Conservation (phyloP, 2,113 vertebrate genomes). For the Himantopus leucocephalus region DNA sequence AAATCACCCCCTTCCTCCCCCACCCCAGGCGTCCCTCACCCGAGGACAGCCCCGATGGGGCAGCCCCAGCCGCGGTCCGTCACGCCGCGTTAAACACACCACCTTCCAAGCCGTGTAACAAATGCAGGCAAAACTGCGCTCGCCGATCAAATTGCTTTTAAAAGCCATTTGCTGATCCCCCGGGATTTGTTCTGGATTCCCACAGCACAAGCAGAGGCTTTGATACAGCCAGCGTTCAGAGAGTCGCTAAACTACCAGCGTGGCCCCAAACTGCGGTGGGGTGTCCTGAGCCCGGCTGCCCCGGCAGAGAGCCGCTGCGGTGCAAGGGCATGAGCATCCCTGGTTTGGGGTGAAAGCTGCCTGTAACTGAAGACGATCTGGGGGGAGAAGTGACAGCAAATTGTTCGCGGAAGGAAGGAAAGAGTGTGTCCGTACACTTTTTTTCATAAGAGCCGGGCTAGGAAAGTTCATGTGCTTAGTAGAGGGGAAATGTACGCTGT, state of each 20-base stretch:
- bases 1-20: neutral
- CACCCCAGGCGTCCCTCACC: neutral
- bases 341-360: neutral
- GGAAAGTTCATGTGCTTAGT: neutral
- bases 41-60: neutral
- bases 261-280: neutral
- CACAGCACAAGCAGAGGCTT: neutral
- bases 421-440: accelerated
- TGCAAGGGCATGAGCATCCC: too few species aligned
- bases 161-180: neutral
- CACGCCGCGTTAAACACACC: neutral
- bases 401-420: neutral
- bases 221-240: accelerated
- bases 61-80: accelerated
- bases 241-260: accelerated
- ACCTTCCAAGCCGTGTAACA: neutral
- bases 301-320: neutral
- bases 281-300: neutral
- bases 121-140: neutral
- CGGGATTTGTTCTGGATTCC: neutral
- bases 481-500: accelerated
- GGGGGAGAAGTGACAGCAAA: neutral
- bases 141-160: neutral
- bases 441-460: neutral
- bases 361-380: accelerated